Percentiles rank a stretch among this genome's conserved stretches.
phyloP scores from a whole-genome alignment of 2,113 vertebrate species.

The Lophochroa leadbeateri region DNA sequence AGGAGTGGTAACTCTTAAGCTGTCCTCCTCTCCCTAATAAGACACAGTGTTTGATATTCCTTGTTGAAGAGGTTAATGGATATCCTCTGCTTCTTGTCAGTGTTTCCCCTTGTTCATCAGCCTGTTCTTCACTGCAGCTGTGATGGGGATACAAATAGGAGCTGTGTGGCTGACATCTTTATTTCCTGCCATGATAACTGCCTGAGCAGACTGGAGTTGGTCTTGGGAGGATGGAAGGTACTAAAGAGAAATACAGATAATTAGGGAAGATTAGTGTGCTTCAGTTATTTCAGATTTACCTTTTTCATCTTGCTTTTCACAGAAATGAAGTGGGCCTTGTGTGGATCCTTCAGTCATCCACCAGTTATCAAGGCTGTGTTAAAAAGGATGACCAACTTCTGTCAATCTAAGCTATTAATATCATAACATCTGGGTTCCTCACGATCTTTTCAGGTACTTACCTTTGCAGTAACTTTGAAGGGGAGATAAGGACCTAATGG shows the following conservation, averaged over 20 bases:
- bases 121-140: neutral
- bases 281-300: neutral
- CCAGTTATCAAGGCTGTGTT: neutral
- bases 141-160: neutral
- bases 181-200: neutral
- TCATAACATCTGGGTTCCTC: neutral
- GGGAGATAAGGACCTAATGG: neutral
- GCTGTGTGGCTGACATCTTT: neutral
- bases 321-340: neutral
- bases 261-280: neutral
- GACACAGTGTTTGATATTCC: neutral
- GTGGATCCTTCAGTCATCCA: neutral
- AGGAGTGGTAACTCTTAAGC: neutral
- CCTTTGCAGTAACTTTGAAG: neutral
- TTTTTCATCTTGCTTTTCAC: slow-evolving; percentile 40
- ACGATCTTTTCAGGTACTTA: neutral
- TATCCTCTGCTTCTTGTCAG: neutral
- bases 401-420: neutral
- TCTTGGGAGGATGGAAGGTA: neutral
- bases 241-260: slow-evolving; percentile 4
- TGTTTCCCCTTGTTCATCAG: neutral
- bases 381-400: neutral
- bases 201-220: neutral
- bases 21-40: neutral
- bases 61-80: slow-evolving; percentile 1